These are phyloP conservation scores for Petrophora chlorosata DNA, from an alignment of 2,888 invertebrate species.

Conservation along the genomic window DNA sequence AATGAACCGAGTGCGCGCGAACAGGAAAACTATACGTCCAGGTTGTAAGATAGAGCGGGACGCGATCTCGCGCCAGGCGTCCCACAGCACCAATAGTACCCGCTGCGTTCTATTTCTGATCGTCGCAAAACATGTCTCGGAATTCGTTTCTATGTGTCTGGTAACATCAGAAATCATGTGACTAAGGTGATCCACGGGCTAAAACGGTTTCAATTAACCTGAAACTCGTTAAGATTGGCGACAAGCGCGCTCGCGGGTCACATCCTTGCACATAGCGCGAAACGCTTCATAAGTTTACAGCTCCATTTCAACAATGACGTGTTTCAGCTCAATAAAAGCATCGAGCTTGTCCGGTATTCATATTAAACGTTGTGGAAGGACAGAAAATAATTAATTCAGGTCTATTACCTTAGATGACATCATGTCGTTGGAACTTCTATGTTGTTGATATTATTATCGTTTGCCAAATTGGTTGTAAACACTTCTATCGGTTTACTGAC, in stretches of 20 bases:
- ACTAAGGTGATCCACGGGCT: constrained; percentile 68
- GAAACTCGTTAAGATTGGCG: constrained; percentile 15
- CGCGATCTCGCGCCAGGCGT: constrained; percentile 60
- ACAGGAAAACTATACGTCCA: constrained; percentile 69
- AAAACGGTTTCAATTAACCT: constrained; percentile 49
- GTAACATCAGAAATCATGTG: constrained; percentile 80
- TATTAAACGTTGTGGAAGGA: constrained; percentile 57
- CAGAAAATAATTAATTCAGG: constrained; percentile 58
- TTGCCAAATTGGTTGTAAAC: constrained; percentile 59
- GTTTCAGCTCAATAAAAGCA: constrained; percentile 47
- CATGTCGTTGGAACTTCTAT: constrained; percentile 58
- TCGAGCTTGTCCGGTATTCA: constrained; percentile 46
- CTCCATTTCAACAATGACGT: constrained; percentile 50
- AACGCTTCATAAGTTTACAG: constrained; percentile 41
- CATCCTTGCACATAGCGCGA: constrained; percentile 35
- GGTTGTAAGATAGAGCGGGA: constrained; percentile 66
- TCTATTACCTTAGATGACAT: constrained; percentile 60
- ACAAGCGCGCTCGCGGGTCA: constrained; percentile 8
- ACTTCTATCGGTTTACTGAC: constrained; percentile 58
- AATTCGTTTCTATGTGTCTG: constrained; percentile 82
- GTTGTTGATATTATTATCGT: constrained; percentile 56
- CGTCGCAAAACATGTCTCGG: constrained; percentile 83
- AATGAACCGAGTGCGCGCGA: constrained; percentile 76
- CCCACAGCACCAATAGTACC: constrained; percentile 76
- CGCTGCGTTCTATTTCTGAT: constrained; percentile 80